phyloP scores from a whole-genome alignment of 2,113 vertebrate species.

The Pyxicephalus adspersus region DNA sequence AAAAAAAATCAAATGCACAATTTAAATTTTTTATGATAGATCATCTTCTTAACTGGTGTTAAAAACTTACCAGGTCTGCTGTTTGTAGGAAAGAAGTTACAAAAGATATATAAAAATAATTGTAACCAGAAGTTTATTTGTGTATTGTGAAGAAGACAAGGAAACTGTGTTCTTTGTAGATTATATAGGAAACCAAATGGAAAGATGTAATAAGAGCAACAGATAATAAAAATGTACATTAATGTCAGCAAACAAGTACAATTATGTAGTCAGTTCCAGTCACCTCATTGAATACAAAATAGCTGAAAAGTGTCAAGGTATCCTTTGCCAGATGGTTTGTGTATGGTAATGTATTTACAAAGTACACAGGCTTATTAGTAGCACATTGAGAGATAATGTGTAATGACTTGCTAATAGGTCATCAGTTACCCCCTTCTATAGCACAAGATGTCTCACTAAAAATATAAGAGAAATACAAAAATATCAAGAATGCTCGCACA shows the following conservation, averaged over 20 bases:
- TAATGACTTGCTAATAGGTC: constrained; percentile 39
- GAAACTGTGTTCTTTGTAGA: too few relatives aligned
- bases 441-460: constrained; percentile 26
- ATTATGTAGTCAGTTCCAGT: background rate
- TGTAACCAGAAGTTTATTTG: too few relatives aligned
- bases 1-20: too few relatives aligned
- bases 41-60: too few relatives aligned
- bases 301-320: constrained; percentile 15
- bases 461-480: constrained; percentile 3
- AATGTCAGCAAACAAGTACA: background rate
- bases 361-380: constrained; percentile 49
- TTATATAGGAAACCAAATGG: too few relatives aligned
- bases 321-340: constrained; percentile 32
- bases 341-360: constrained; percentile 30
- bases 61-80: too few relatives aligned
- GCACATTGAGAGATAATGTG: constrained; percentile 49
- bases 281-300: constrained; percentile 8
- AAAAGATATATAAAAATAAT: too few relatives aligned
- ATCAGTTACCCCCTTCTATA: constrained; percentile 46
- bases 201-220: too few relatives aligned
- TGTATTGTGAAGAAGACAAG: too few relatives aligned
- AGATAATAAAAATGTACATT: background rate
- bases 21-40: too few relatives aligned
- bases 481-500: background rate
- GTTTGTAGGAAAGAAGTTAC: too few relatives aligned